These are phyloP conservation scores for Galago senegalensis DNA, from an alignment of 2,797 vertebrate genomes.

Conservation along the genomic window DNA sequence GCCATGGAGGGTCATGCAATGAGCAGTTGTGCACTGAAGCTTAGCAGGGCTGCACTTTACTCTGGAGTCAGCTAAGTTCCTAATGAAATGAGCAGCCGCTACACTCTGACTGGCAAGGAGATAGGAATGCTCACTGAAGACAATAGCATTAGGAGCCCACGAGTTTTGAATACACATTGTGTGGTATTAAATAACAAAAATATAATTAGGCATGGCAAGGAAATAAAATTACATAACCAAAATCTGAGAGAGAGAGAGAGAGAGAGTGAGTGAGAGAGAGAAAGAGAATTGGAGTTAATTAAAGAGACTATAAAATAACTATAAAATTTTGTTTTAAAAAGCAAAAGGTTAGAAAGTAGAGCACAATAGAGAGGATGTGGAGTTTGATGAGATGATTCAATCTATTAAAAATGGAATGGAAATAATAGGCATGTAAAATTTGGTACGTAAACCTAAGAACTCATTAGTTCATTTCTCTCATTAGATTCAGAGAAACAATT, in stretches of 20 bases:
- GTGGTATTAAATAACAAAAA: not conserved
- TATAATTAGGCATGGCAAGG: not conserved
- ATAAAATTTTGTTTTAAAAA: not conserved
- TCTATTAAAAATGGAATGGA: not conserved
- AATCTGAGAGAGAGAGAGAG: not conserved
- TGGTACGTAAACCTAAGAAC: not conserved
- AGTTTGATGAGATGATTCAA: not conserved
- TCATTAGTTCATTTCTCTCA: not conserved
- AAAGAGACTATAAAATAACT: not conserved
- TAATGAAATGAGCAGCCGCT: not conserved
- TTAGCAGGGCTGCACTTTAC: not conserved
- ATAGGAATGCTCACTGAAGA: not conserved
- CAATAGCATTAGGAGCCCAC: not conserved
- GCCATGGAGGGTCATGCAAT: not conserved
- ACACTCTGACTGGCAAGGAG: not conserved
- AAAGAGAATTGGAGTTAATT: not conserved
- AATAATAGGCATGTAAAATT: not conserved
- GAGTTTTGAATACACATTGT: not conserved
- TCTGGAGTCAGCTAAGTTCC: not conserved
- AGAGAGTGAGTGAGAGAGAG: too few species aligned
- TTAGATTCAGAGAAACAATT: not conserved
- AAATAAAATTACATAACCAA: not conserved
- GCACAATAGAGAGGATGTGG: not conserved
- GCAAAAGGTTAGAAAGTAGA: not conserved
- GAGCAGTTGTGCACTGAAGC: not conserved